Percentiles rank a stretch among this genome's conserved stretches.
Conservation (phyloP, 2,888 invertebrate species). For the Steinernema carpocapsae region DNA sequence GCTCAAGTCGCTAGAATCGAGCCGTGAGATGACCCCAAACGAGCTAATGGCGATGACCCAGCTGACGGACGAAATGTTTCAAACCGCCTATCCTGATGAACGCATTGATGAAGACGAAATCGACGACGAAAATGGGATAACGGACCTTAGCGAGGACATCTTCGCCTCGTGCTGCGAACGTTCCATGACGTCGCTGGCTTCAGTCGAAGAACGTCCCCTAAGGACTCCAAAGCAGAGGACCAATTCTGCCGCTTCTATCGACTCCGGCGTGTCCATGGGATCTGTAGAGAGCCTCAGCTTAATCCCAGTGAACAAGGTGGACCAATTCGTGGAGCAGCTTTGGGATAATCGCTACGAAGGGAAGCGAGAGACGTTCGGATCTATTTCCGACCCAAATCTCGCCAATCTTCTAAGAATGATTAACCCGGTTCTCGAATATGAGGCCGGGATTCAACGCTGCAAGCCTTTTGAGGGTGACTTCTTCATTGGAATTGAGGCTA, state of each 20-base stretch:
- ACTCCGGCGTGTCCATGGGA: neutral
- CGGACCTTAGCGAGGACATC: neutral
- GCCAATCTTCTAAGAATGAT: neutral
- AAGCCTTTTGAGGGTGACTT: conserved; percentile 8
- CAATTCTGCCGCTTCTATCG: neutral
- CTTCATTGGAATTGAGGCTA: neutral
- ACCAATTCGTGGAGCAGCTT: neutral
- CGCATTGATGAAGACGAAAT: neutral
- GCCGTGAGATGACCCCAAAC: neutral
- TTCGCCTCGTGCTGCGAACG: conserved; percentile 3
- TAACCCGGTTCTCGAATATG: neutral
- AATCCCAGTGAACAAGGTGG: neutral
- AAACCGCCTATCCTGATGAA: neutral
- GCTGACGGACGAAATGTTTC: neutral
- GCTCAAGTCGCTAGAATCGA: neutral
- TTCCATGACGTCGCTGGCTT: neutral
- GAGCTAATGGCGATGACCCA: neutral
- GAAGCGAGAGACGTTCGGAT: neutral
- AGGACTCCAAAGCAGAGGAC: neutral
- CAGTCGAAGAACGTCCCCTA: neutral
- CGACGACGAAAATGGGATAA: neutral
- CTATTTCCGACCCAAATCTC: conserved; percentile 5
- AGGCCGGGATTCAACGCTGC: neutral
- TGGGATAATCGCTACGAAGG: neutral
- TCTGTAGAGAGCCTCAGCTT: conserved; percentile 16